Evolutionary conservation across 2,797 vertebrate species (phyloP), one percentile per base, ranked within the genome.

Genomic region (Chaetodon trifasciatus): DNA sequence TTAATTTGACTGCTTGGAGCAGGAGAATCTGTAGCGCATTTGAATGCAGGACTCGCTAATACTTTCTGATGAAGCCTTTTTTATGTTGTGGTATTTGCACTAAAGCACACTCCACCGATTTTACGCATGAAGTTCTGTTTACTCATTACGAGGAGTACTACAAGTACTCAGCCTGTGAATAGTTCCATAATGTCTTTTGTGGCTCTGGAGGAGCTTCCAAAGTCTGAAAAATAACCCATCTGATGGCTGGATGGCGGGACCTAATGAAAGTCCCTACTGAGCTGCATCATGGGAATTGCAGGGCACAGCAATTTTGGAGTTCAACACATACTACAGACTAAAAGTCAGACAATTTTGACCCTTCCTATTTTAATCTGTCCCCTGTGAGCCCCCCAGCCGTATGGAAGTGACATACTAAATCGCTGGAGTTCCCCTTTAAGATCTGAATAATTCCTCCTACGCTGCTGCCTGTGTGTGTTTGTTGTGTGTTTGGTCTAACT

Each of bases 401-500:
- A 46, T 28, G 8, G 32, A 77, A 56, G 13, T 56, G 42, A 32
- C 7, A 40, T 19, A 19, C 3, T 57, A 46, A 61, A 53, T 52
- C 6, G 6, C 4, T 49, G 9, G 17, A 66, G 9, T 6, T 3
- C 5, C 35, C 6, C 39, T 57, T 78, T 55, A 57, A 64, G 37
- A 28, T 55, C 10, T 46, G 39, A 67, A 66, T 35, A 44, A 46
- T 58, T 56, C n/a, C 56, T 73, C 62, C 28, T 53, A 5, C 21
- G 57, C 19, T 3, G 42, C 66, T 74, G 60, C 52, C 12, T 46
- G 49, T 61, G 78, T 53, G 60, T 69, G 44, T 69, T 56, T 82
- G 8, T 46, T 37, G 42, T 68, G 55, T 57, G 49, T 58, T 19
- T 40, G 40, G 7, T 70, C 4, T 40, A 58, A 46, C 24, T 12